Evolutionary conservation across 2,797 vertebrate species (phyloP).

Genomic region (Echeneis naucrates): DNA sequence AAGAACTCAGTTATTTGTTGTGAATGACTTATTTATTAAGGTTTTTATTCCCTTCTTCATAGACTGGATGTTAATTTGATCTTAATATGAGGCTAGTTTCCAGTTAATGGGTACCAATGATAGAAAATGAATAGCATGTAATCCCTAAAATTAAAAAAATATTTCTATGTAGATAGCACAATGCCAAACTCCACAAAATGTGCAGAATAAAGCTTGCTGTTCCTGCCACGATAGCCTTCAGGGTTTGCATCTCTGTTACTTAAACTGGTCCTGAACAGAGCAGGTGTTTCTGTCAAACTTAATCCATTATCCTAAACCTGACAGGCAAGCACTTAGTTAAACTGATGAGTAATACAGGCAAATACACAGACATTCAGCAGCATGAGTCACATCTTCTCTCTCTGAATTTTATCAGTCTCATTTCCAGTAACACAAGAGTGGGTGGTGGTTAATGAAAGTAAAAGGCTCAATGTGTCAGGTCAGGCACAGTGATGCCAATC

Average conservation of each 20-base stretch:
- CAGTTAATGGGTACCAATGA: background rate
- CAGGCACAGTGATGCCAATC: slow-evolving; percentile 14
- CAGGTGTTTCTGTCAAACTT: background rate
- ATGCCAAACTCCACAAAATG: background rate
- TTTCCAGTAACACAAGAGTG: slow-evolving; percentile 1
- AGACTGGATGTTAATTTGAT: background rate
- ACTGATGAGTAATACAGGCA: background rate
- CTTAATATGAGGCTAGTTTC: slow-evolving; percentile 1
- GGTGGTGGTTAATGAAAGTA: slow-evolving; percentile 20
- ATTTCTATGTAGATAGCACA: background rate
- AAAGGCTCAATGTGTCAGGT: slow-evolving; percentile 12
- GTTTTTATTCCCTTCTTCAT: background rate
- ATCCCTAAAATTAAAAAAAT: background rate
- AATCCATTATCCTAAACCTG: background rate
- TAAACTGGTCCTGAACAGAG: background rate
- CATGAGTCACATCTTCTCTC: slow-evolving; percentile 26
- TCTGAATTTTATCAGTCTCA: background rate
- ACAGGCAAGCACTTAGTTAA: background rate
- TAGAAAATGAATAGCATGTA: background rate
- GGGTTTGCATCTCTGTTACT: background rate
- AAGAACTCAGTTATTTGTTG: background rate
- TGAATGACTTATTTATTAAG: background rate
- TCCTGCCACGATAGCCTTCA: background rate
- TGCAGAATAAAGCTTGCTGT: background rate
- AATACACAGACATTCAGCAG: background rate